Percentiles rank a stretch among this genome's conserved stretches.
These are phyloP conservation scores for Rhinichthys klamathensis DNA, from an alignment of 2,113 vertebrate genomes.

Conservation along the genomic window DNA sequence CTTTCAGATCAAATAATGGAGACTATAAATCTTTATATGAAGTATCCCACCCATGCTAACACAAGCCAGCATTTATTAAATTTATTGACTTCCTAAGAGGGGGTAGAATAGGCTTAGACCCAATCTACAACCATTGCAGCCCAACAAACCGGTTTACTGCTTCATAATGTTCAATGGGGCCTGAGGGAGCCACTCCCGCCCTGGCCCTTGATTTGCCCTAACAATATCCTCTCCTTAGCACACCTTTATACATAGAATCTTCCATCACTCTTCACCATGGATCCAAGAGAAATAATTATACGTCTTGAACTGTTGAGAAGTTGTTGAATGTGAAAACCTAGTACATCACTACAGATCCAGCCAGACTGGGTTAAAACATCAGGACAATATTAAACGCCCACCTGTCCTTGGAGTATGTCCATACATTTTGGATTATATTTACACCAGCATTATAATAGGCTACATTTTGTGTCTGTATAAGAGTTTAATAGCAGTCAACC, in stretches of 20 bases:
- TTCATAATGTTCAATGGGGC: slow-evolving; percentile 58
- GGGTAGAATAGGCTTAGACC: slow-evolving; percentile 53
- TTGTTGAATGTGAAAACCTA: not conserved
- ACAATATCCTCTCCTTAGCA: slow-evolving; percentile 31
- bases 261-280: not conserved
- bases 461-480: not conserved
- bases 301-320: not conserved
- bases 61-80: slow-evolving; percentile 21
- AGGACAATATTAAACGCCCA: not conserved
- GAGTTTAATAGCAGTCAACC: not conserved
- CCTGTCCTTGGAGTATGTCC: not conserved
- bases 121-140: slow-evolving; percentile 52
- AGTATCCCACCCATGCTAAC: slow-evolving; percentile 38
- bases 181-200: slow-evolving; percentile 64
- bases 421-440: not conserved
- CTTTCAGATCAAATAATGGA: slow-evolving; percentile 33
- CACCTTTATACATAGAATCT: slow-evolving; percentile 38
- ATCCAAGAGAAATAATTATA: not conserved
- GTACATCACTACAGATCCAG: not conserved
- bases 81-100: slow-evolving; percentile 39
- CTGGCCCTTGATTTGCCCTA: slow-evolving; percentile 25
- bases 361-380: not conserved
- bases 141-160: slow-evolving; percentile 57
- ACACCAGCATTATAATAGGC: not conserved
- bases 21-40: slow-evolving; percentile 12